A percentile compares a stretch with the other conserved stretches of the same genome.
Evolutionary conservation across 2,888 invertebrate genomes (phyloP).

Genomic region (Ferdinandea cuprea): DNA sequence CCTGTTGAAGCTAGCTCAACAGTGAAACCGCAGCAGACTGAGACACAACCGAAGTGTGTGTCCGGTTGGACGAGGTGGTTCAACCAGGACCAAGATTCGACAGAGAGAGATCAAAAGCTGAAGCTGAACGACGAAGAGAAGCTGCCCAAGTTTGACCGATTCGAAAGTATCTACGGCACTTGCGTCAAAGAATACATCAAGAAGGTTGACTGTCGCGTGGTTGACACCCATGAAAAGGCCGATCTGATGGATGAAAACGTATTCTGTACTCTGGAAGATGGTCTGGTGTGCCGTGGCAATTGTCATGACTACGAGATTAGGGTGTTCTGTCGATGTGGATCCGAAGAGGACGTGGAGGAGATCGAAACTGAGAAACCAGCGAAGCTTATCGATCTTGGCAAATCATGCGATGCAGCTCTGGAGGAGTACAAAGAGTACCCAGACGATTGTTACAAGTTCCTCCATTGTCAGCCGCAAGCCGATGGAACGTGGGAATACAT

Average conservation of each 20-base stretch:
- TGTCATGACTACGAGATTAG: conserved; percentile 94
- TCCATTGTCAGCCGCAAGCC: conserved; percentile 86
- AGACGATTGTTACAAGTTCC: conserved; percentile 87
- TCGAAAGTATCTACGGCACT: conserved; percentile 83
- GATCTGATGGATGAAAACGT: conserved; percentile 90
- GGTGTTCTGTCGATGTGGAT: conserved; percentile 87
- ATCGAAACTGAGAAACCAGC: conserved; percentile 74
- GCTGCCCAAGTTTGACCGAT: conserved; percentile 80
- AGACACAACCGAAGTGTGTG: conserved; percentile 84
- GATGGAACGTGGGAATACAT: conserved; percentile 84
- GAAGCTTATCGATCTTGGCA: conserved; percentile 78
- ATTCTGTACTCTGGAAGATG: conserved; percentile 89
- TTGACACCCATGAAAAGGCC: conserved; percentile 85
- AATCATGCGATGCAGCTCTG: conserved; percentile 81
- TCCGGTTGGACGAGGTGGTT: conserved; percentile 93
- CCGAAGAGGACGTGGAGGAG: conserved; percentile 50
- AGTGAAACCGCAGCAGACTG: conserved; percentile 76
- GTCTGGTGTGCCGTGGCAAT: conserved; percentile 87
- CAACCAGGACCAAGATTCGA: conserved; percentile 83
- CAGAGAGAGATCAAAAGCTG: conserved; percentile 77
- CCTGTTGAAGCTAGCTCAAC: conserved; percentile 76
- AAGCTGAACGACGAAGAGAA: conserved; percentile 80
- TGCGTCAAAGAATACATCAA: conserved; percentile 87
- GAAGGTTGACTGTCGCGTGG: conserved; percentile 90
- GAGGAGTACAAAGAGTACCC: conserved; percentile 86